These are phyloP conservation scores for Abrostola triplasia DNA, from an alignment of 2,888 invertebrate species.

Conservation along the genomic window DNA sequence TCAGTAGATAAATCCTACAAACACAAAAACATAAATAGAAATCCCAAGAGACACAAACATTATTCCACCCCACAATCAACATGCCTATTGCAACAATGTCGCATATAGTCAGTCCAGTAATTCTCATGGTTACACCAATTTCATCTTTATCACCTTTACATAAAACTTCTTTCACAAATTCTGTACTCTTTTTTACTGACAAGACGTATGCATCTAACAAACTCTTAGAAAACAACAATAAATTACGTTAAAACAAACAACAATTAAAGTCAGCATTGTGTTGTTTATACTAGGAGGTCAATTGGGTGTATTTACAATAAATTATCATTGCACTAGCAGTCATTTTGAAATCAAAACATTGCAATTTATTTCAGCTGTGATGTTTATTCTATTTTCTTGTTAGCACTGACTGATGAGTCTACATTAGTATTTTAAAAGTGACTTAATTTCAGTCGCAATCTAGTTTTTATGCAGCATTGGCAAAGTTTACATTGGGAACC, in stretches of 20 bases:
- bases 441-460: conserved; percentile 24
- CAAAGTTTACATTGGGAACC: background rate
- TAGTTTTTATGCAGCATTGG: conserved; percentile 13
- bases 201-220: no score
- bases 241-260: background rate
- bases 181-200: no score
- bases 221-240: background rate
- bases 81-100: no score
- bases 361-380: conserved; percentile 17
- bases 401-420: conserved; percentile 3
- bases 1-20: no score
- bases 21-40: no score
- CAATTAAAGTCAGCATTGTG: background rate
- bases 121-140: no score
- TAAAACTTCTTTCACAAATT: no score
- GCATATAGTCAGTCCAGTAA: no score
- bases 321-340: conserved; percentile 25
- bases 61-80: no score
- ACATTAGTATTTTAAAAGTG: conserved; percentile 17
- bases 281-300: background rate
- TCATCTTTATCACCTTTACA: no score
- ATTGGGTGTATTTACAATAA: conserved; percentile 11
- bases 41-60: no score
- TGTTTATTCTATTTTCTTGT: conserved; percentile 8
- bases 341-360: conserved; percentile 32